phyloP scores from a whole-genome alignment of 2,797 vertebrate genomes.

The Crocidura indochinensis region DNA sequence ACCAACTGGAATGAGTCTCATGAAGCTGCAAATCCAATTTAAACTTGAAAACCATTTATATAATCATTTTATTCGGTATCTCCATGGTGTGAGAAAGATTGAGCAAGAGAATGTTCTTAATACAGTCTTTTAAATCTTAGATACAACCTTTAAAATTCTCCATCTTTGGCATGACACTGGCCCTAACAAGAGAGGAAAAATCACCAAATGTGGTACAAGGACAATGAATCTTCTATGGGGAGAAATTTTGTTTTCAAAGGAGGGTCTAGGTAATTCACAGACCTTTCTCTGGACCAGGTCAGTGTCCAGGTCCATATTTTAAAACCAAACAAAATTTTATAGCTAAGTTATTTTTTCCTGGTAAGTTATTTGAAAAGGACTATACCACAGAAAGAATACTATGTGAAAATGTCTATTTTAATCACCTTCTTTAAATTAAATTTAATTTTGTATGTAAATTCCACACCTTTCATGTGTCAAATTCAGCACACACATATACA shows the following conservation, averaged over 20 bases:
- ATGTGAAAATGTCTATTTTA: not conserved
- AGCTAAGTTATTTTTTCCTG: not conserved
- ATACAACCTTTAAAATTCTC: not conserved
- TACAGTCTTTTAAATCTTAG: not conserved
- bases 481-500: not conserved
- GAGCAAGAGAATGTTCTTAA: constrained; percentile 8
- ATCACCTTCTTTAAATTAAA: not conserved
- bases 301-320: not conserved
- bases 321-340: not conserved
- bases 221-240: not conserved
- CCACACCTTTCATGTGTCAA: not conserved
- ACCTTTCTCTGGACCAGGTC: not conserved
- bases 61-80: constrained; percentile 22
- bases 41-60: constrained; percentile 39
- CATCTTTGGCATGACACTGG: not conserved
- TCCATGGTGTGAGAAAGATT: not conserved
- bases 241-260: not conserved
- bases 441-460: too few species aligned
- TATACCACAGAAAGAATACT: not conserved
- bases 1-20: constrained; percentile 42
- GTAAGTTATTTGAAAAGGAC: not conserved
- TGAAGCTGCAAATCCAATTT: constrained; percentile 69
- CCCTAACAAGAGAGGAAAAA: not conserved
- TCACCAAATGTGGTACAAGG: not conserved
- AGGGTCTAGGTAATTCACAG: not conserved